These are phyloP conservation scores for Lasioglossum baleicum DNA, from an alignment of 1,140 invertebrate species.

Conservation along the genomic window DNA sequence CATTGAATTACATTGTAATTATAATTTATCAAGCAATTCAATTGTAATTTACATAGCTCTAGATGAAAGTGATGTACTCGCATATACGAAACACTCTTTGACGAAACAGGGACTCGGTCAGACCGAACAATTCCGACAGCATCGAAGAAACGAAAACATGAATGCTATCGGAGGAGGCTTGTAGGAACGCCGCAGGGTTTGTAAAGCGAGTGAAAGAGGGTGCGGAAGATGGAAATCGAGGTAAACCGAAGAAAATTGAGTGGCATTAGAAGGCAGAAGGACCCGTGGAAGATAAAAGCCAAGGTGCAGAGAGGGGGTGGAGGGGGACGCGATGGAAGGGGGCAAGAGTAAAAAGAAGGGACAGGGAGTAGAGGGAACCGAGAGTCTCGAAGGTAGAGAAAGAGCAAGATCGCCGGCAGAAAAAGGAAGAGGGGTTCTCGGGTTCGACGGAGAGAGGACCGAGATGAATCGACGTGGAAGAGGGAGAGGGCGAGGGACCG, in stretches of 20 bases:
- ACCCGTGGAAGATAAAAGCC: neutral
- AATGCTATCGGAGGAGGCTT: too few species aligned
- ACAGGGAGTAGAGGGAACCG: too few species aligned
- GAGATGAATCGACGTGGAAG: slow-evolving; percentile 35
- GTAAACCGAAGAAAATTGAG: neutral
- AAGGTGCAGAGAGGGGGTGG: neutral
- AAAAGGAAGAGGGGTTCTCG: slow-evolving; percentile 19
- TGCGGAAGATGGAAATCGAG: neutral
- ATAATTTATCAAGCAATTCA: too few species aligned
- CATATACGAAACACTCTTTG: too few species aligned
- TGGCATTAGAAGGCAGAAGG: neutral
- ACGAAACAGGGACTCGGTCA: too few species aligned
- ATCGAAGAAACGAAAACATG: too few species aligned
- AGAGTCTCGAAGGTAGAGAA: too few species aligned
- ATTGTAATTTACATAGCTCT: too few species aligned
- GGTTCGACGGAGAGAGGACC: slow-evolving; percentile 32
- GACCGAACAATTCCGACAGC: too few species aligned
- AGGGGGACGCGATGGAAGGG: neutral
- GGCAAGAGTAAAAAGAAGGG: neutral
- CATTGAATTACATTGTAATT: too few species aligned
- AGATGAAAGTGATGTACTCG: too few species aligned
- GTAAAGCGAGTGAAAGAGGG: neutral
- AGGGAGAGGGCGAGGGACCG: slow-evolving; percentile 11
- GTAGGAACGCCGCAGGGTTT: neutral
- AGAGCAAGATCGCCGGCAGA: neutral